Evolutionary conservation across 2,113 vertebrate genomes (phyloP), one percentile per base, ranked within the genome.

Genomic region (Colistium nudipinnis): DNA sequence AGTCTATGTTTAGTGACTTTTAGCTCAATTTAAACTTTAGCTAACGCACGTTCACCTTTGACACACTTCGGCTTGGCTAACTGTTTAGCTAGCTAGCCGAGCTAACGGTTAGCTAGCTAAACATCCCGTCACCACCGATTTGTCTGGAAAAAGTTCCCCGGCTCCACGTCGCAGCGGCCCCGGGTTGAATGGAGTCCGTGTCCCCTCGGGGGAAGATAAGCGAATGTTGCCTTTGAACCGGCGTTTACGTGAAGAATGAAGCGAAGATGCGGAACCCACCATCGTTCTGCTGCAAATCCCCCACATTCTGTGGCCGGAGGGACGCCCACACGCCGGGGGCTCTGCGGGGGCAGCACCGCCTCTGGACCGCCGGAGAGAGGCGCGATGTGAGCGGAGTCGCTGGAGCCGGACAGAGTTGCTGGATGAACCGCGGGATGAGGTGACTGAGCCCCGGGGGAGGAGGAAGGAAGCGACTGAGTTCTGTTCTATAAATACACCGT

Each of bases 271-370:
- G 1, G 28, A 56, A 45, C 95, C 95, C 62, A 97, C 96, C 94
- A 91, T 82, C 3, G 83, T 91, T 85, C 91, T 93, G 57, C 88
- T 90, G 14, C 93, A 83, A 66, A 92, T 89, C 25, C 90, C 86
- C 82, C 95, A 91, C 94, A 97, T 95, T 62, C 39, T 90, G 77
- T 25, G 1, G 7, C 49, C 77, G 17, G 2, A 83, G 72, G 69
- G 78, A 22, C 81, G 83, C 75, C 75, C 90, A 62, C 74, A 12
- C 45, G 1, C 11, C 0, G 20, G 4, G 45, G 8, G 11, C 10
- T 47, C 43, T 11, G 20, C 45, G 4, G 19, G 45, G 22, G 4
- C 31, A 6, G 4, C 9, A 4, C 9, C 31, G 31, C 4, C 9
- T 33, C 11, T 30, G n/a, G 43, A 45, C n/a, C n/a, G n/a, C n/a